Conservation (phyloP, 2,888 invertebrate genomes). For the Apantesis nais region DNA sequence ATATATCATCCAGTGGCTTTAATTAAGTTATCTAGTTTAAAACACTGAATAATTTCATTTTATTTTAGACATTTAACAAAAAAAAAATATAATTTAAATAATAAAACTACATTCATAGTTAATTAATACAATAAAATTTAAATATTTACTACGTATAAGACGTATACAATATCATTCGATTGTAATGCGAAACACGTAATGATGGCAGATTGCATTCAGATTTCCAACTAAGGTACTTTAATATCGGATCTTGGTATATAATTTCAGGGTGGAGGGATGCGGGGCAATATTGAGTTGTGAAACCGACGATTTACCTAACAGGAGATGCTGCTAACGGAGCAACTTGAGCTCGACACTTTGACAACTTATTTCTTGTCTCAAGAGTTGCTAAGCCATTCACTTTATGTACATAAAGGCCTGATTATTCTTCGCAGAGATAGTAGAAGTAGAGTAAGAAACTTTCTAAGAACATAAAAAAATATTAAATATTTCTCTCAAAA, state of each 20-base stretch:
- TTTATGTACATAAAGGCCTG: slow-evolving; percentile 73
- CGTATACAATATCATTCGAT: slow-evolving; percentile 72
- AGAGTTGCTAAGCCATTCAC: slow-evolving; percentile 76
- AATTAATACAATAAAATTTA: slow-evolving; percentile 16
- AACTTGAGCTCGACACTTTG: slow-evolving; percentile 83
- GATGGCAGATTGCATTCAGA: slow-evolving; percentile 70
- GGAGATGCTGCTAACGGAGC: slow-evolving; percentile 77
- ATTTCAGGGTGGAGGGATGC: slow-evolving; percentile 73
- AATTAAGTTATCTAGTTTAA: too few species aligned
- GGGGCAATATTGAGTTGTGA: slow-evolving; percentile 81
- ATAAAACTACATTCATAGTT: background rate
- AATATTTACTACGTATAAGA: slow-evolving; percentile 66
- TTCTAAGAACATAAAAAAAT: slow-evolving; percentile 44
- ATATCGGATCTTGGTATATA: slow-evolving; percentile 79
- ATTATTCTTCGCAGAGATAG: slow-evolving; percentile 66
- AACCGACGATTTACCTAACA: slow-evolving; percentile 83
- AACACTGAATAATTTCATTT: background rate
- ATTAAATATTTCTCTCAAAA: slow-evolving; percentile 37
- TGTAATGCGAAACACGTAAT: slow-evolving; percentile 64
- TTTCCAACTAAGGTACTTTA: slow-evolving; percentile 70
- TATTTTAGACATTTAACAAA: background rate
- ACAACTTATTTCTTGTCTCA: slow-evolving; percentile 84
- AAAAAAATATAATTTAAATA: background rate
- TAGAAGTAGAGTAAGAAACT: slow-evolving; percentile 43
- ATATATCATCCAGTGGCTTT: background rate